Conservation (phyloP, 2,113 vertebrate genomes). For the Aegotheles bennettii region DNA sequence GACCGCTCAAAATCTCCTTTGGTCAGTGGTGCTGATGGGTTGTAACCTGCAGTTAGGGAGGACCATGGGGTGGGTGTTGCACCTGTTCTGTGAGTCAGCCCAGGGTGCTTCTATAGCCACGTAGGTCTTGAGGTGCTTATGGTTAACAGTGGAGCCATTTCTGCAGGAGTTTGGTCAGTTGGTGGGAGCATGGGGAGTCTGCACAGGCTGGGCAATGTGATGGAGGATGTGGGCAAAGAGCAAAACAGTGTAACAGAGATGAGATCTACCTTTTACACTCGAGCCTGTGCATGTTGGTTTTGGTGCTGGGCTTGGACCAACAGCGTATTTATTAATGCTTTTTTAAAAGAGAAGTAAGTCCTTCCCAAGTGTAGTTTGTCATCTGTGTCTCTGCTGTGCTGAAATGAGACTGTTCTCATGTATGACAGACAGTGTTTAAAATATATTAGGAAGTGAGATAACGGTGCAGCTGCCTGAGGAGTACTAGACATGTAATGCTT, state of each 20-base stretch:
- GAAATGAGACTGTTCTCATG: not conserved
- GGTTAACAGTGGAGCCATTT: not conserved
- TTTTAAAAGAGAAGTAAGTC: not conserved
- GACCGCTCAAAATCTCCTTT: not conserved
- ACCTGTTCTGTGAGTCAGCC: not conserved
- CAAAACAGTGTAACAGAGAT: fast-evolving
- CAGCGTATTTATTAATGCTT: not conserved
- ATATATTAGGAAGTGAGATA: not conserved
- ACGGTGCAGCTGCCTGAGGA: not conserved
- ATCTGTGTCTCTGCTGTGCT: not conserved
- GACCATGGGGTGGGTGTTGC: not conserved
- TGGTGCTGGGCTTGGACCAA: not conserved
- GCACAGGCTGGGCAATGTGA: fast-evolving
- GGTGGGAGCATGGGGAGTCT: not conserved
- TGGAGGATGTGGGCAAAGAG: not conserved
- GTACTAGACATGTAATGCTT: no score
- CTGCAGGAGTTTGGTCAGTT: not conserved
- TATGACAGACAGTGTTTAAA: not conserved
- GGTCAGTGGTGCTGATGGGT: not conserved
- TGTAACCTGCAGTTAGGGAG: not conserved
- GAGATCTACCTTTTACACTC: not conserved
- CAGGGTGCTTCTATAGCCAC: no score
- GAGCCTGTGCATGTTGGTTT: no score
- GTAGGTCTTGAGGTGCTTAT: not conserved
- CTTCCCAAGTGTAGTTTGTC: not conserved